Evolutionary conservation across 2,888 invertebrate genomes (phyloP).

Genomic region (Mesopsocus fuscifrons): DNA sequence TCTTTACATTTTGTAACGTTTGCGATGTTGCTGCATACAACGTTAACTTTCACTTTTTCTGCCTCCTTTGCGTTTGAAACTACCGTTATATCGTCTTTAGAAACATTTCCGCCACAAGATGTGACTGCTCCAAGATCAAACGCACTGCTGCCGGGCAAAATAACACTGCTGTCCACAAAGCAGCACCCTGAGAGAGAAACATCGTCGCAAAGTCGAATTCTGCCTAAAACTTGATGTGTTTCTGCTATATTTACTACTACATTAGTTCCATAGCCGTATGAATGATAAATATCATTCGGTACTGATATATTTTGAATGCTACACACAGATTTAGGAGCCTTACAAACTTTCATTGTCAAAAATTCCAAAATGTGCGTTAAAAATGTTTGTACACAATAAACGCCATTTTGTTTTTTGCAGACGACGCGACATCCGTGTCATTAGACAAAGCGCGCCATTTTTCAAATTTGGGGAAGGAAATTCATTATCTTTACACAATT

Average conservation of each 20-base stretch:
- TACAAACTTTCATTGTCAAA: background rate
- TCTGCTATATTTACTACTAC: slow-evolving; percentile 13
- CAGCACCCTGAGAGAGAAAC: slow-evolving; percentile 15
- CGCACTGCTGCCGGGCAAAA: too few relatives aligned
- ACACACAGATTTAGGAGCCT: background rate
- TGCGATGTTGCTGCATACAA: slow-evolving; percentile 16
- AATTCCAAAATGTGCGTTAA: too few relatives aligned
- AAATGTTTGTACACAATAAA: too few relatives aligned
- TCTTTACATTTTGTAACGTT: slow-evolving; percentile 15
- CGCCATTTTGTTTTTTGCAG: too few relatives aligned
- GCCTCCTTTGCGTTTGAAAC: slow-evolving; percentile 14
- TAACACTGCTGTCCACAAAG: slow-evolving; percentile 16
- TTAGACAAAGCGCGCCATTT: too few relatives aligned
- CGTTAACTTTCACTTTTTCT: slow-evolving; percentile 15
- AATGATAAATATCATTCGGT: slow-evolving; percentile 18
- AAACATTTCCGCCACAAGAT: too few relatives aligned
- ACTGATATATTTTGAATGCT: background rate
- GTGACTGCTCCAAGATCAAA: too few relatives aligned
- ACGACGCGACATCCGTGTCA: too few relatives aligned
- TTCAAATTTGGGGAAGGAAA: too few relatives aligned
- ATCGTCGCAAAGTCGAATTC: slow-evolving; percentile 14
- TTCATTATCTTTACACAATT: too few relatives aligned
- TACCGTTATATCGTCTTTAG: slow-evolving; percentile 13
- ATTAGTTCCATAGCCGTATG: slow-evolving; percentile 13
- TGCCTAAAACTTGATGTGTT: slow-evolving; percentile 14